phyloP scores from a whole-genome alignment of 2,113 vertebrate species.

The Megaceryle torquata region DNA sequence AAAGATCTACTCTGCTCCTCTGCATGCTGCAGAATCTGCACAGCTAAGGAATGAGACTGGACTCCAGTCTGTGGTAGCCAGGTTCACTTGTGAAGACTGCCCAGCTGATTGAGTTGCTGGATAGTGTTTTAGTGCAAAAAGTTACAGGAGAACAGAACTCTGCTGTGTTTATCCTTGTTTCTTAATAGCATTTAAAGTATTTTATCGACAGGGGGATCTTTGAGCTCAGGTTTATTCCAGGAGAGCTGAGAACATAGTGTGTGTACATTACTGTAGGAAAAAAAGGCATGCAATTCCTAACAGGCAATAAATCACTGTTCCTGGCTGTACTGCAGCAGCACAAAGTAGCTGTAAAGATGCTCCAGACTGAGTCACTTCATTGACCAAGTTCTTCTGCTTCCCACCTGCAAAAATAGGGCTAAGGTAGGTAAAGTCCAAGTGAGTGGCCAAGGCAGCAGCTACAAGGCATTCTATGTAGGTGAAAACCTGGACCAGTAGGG shows the following conservation, averaged over 20 bases:
- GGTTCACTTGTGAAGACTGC: not conserved
- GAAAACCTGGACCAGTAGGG: not conserved
- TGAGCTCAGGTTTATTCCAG: not conserved
- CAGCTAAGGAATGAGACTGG: not conserved
- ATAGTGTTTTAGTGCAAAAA: not conserved
- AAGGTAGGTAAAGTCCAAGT: not conserved
- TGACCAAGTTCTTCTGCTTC: not conserved
- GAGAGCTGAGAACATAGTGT: not conserved
- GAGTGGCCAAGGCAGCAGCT: fast-evolving
- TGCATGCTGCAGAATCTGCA: not conserved
- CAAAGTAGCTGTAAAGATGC: not conserved
- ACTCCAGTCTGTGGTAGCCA: not conserved
- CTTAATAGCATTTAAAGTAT: not conserved
- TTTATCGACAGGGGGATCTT: not conserved
- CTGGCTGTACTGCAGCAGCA: not conserved
- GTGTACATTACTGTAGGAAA: not conserved
- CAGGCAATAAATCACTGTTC: not conserved
- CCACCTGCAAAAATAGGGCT: not conserved
- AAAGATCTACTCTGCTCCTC: not conserved
- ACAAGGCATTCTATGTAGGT: not conserved
- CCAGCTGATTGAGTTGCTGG: not conserved
- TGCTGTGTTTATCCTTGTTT: not conserved
- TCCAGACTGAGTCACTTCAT: not conserved
- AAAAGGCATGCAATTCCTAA: not conserved
- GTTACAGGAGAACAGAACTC: not conserved